A percentile compares a stretch with the other conserved stretches of the same genome.
phyloP scores from a whole-genome alignment of 2,888 invertebrate genomes.

The Chloroclystis v-ata region DNA sequence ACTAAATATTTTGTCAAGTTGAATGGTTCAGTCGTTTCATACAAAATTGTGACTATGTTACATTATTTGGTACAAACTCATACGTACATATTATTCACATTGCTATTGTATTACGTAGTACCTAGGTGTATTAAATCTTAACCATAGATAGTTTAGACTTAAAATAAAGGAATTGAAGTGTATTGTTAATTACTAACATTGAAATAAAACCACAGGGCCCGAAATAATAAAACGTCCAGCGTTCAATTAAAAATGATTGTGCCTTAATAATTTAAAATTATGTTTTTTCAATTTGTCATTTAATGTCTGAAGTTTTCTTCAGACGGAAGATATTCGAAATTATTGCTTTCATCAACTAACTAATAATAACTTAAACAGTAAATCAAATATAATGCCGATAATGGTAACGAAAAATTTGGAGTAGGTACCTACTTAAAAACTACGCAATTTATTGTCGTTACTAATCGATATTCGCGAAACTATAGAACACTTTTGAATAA shows the following conservation, averaged over 20 bases:
- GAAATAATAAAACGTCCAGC: not conserved
- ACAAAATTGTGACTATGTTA: slow-evolving; percentile 2
- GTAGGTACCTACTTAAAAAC: slow-evolving; percentile 34
- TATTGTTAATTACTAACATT: too few relatives aligned
- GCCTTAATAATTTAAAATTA: too few relatives aligned
- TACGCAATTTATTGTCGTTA: slow-evolving; percentile 40
- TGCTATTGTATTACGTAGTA: too few relatives aligned
- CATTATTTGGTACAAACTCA: slow-evolving; percentile 5
- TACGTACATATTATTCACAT: not conserved
- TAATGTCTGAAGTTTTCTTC: not conserved
- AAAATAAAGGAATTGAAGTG: too few relatives aligned
- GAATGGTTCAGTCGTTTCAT: slow-evolving; percentile 4
- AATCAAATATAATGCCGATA: slow-evolving; percentile 28
- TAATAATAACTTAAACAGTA: slow-evolving; percentile 8
- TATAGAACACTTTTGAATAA: slow-evolving; percentile 7
- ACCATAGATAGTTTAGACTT: too few relatives aligned
- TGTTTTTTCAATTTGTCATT: too few relatives aligned
- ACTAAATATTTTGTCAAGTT: not conserved
- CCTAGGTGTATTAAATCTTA: too few relatives aligned
- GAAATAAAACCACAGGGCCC: too few relatives aligned
- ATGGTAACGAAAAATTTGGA: slow-evolving; percentile 42
- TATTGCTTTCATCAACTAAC: slow-evolving; percentile 13
- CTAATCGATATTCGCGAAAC: slow-evolving; percentile 21
- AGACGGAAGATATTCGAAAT: slow-evolving; percentile 9
- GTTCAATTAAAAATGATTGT: not conserved